Evolutionary conservation across 2,113 vertebrate genomes (phyloP), one percentile per base, ranked within the genome.

Genomic region (Brachirus orientalis): DNA sequence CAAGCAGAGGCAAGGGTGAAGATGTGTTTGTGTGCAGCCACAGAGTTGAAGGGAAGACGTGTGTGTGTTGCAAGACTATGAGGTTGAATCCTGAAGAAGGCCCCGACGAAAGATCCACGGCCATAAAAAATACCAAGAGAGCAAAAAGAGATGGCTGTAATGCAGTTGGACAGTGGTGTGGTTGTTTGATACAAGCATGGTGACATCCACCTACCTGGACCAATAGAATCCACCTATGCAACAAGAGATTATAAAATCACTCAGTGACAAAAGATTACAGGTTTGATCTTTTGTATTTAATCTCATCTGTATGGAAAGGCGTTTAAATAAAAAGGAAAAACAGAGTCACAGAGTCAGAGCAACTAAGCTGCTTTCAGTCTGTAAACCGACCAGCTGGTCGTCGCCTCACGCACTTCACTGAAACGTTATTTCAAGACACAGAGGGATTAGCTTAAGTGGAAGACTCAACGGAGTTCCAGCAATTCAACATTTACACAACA

Each of bases 341-440:
- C 6, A 44, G n/a, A 6, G 0, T 10, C 6, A 53, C 28, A 28
- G 28, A 3, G 28, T 28, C 28, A 18, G 53, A 8, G 0, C 38
- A 43, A 60, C 38, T 43, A 46, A 60, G 46, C 44, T 11, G 52
- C 20, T 55, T 56, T 20, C 46, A 35, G n/a, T 37, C 58, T 17
- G 55, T 52, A n/a, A 65, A 51, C 22, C 5, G 8, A 38, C 14
- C 73, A 46, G 63, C 54, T 46, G 69, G 51, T 44, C 3, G 16
- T 22, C 46, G 64, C 6, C 28, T 28, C 28, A 28, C 44, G 11
- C 2, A 33, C 74, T 47, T 48, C 43, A 67, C 67, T 16, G 54
- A 72, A 75, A 86, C 22, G 86, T 84, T 90, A 89, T 90, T 90
- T 90, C 65, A 19, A 88, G 86, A 63, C 74, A 43, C 53, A 1